phyloP scores from a whole-genome alignment of 2,888 invertebrate genomes.

The Eilema depressum region DNA sequence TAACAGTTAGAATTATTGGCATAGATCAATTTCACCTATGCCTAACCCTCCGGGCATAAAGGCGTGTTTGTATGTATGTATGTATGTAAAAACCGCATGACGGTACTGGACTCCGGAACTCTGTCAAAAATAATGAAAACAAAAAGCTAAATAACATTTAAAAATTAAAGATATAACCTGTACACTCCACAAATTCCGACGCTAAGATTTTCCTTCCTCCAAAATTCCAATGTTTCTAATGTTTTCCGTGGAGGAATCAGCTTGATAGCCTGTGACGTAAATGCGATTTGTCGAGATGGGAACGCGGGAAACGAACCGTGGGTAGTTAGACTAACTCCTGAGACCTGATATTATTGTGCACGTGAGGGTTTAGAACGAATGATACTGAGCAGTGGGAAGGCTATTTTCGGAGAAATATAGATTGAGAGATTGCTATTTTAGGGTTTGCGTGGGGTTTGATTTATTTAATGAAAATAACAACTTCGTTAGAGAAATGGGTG shows the following conservation, averaged over 20 bases:
- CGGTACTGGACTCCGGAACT: too few relatives aligned
- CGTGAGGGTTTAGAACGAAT: conserved; percentile 26
- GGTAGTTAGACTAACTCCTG: conserved; percentile 35
- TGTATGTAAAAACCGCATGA: too few relatives aligned
- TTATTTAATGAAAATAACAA: background rate
- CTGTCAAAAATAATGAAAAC: too few relatives aligned
- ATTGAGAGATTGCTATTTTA: background rate
- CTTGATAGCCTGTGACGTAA: conserved; percentile 57
- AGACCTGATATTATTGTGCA: conserved; percentile 35
- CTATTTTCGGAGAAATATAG: background rate
- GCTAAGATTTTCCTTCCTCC: conserved; percentile 14
- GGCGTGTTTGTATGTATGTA: too few relatives aligned
- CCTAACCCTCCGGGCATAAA: too few relatives aligned
- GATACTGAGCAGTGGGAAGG: conserved; percentile 11
- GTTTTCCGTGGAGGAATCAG: conserved; percentile 50
- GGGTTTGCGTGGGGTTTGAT: background rate
- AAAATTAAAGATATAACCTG: conserved; percentile 14
- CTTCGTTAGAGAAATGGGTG: too few relatives aligned
- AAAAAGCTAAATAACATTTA: background rate
- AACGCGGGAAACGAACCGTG: conserved; percentile 48
- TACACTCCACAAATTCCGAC: conserved; percentile 1
- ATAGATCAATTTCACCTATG: too few relatives aligned
- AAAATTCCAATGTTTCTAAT: conserved; percentile 39
- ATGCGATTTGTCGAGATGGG: conserved; percentile 61
- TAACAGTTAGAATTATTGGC: too few relatives aligned